phyloP scores from a whole-genome alignment of 2,888 invertebrate species.

The Chymomyza procnemis region DNA sequence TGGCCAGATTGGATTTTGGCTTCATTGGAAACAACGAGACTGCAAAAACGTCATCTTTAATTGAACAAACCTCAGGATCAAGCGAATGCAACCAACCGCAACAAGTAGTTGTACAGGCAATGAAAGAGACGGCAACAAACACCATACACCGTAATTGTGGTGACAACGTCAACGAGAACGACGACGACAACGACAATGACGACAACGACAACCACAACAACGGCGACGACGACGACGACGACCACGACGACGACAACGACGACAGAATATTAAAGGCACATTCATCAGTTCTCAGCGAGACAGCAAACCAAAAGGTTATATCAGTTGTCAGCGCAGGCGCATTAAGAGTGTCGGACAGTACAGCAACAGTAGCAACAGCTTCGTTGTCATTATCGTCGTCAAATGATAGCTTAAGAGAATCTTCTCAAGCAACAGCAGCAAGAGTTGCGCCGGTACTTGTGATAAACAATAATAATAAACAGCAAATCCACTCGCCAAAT shows the following conservation, averaged over 20 bases:
- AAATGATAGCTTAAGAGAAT: slow-evolving; percentile 34
- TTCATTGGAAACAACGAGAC: slow-evolving; percentile 23
- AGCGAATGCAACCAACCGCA: slow-evolving; percentile 20
- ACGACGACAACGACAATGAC: slow-evolving; percentile 20
- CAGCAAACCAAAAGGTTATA: slow-evolving; percentile 74
- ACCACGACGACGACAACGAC: slow-evolving; percentile 17
- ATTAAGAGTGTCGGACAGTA: slow-evolving; percentile 11
- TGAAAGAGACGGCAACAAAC: slow-evolving; percentile 50
- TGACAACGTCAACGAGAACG: slow-evolving; percentile 30
- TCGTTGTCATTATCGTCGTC: not conserved
- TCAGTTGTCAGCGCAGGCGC: slow-evolving; percentile 27
- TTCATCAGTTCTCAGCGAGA: slow-evolving; percentile 77
- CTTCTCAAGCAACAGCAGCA: slow-evolving; percentile 36
- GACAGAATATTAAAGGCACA: slow-evolving; percentile 58
- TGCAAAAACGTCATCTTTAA: slow-evolving; percentile 9
- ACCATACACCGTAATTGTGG: slow-evolving; percentile 19
- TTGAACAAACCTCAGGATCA: slow-evolving; percentile 33
- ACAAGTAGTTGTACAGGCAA: slow-evolving; percentile 1
- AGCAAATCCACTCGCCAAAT: slow-evolving; percentile 43
- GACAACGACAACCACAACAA: no score
- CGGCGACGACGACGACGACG: slow-evolving; percentile 30
- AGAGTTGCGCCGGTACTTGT: slow-evolving; percentile 51
- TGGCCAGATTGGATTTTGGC: slow-evolving; percentile 7
- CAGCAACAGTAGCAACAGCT: slow-evolving; percentile 34
- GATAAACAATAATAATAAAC: slow-evolving; percentile 59